A percentile compares a stretch with the other conserved stretches of the same genome.
These are phyloP conservation scores for Lepidonotus clava DNA, from an alignment of 2,888 invertebrate genomes.

Conservation along the genomic window DNA sequence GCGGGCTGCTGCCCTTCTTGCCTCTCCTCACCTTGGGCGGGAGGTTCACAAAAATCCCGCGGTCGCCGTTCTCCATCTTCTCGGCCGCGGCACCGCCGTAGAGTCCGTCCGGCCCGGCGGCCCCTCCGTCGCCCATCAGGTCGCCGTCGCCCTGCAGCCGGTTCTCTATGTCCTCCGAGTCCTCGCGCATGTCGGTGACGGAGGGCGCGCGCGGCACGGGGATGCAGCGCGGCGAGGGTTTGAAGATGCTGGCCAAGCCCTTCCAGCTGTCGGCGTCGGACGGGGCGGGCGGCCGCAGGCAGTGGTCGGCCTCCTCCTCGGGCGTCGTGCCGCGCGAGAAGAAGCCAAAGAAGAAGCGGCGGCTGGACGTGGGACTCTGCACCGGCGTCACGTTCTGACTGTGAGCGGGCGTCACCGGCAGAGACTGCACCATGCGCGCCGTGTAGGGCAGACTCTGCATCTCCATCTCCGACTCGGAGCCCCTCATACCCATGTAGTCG, in stretches of 20 bases:
- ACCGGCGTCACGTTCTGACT: conserved; percentile 61
- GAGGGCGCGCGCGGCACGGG: conserved; percentile 55
- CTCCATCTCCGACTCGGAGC: conserved; percentile 38
- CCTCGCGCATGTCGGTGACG: conserved; percentile 44
- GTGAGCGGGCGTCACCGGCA: conserved; percentile 65
- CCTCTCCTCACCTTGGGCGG: background rate
- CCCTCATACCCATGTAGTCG: conserved; percentile 55
- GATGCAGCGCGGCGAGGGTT: conserved; percentile 63
- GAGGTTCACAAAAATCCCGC: conserved; percentile 13
- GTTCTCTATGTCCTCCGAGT: conserved; percentile 46
- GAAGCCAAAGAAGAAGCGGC: conserved; percentile 60
- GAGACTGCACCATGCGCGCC: conserved; percentile 63
- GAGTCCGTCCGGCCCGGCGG: background rate
- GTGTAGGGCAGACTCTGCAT: background rate
- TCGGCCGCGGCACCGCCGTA: conserved; percentile 9
- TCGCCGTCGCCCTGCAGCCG: background rate
- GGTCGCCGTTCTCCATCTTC: conserved; percentile 18
- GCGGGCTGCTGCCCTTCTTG: background rate
- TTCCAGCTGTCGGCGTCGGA: conserved; percentile 59
- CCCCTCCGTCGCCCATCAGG: background rate
- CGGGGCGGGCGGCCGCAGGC: background rate
- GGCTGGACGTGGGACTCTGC: conserved; percentile 60
- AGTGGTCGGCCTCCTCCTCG: conserved; percentile 51
- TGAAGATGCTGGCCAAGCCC: conserved; percentile 64
- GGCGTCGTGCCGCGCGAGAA: conserved; percentile 61